Evolutionary conservation across 2,888 invertebrate species (phyloP).

Genomic region (Luperina testacea): DNA sequence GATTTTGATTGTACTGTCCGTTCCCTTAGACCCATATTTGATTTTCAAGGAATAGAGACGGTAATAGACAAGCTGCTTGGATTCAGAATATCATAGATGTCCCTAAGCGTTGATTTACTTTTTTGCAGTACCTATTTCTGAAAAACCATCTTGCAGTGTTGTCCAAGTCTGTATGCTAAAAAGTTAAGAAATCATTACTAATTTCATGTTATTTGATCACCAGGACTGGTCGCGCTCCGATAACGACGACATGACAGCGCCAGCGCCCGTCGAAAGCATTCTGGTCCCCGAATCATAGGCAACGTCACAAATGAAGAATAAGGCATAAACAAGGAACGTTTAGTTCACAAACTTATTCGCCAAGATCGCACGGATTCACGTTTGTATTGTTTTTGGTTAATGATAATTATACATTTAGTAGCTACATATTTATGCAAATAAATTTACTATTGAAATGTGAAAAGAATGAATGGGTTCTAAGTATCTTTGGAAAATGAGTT

Average conservation of each 20-base stretch:
- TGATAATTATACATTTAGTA: slow-evolving; percentile 6
- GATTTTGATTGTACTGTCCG: background rate
- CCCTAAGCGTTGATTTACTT: background rate
- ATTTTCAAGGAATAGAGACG: background rate
- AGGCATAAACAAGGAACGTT: slow-evolving; percentile 24
- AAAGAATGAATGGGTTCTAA: slow-evolving; percentile 8
- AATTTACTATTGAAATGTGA: background rate
- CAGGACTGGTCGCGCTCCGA: slow-evolving; percentile 86
- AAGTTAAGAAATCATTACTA: background rate
- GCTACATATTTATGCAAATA: slow-evolving; percentile 21
- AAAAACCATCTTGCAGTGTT: background rate
- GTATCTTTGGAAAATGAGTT: background rate
- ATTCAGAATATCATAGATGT: background rate
- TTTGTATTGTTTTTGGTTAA: slow-evolving; percentile 33
- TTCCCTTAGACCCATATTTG: background rate
- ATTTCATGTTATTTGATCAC: slow-evolving; percentile 13
- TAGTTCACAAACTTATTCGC: slow-evolving; percentile 28
- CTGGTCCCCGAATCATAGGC: slow-evolving; percentile 84
- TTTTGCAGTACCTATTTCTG: background rate
- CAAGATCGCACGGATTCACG: slow-evolving; percentile 25
- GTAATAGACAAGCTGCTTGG: background rate
- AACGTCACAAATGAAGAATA: slow-evolving; percentile 32
- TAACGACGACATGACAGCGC: slow-evolving; percentile 81
- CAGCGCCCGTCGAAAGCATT: slow-evolving; percentile 84
- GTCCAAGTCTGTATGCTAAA: background rate